Evolutionary conservation across 2,888 invertebrate species (phyloP), one percentile per base, ranked within the genome.

Genomic region (Leptodirus hochenwartii): DNA sequence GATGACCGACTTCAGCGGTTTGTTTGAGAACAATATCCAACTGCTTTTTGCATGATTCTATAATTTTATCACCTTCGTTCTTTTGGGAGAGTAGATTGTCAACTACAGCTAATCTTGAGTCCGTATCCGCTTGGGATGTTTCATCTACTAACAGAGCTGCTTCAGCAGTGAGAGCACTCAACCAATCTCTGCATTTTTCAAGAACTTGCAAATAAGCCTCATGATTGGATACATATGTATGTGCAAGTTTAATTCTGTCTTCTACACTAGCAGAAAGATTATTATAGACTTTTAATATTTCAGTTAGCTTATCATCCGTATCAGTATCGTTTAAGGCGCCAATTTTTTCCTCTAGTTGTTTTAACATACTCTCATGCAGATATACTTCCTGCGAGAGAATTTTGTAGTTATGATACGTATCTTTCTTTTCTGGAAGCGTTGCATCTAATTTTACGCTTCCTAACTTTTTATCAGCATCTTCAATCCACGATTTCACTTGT

Each of bases 401-500:
- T 50, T 78, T 80, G 44, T 76, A 78, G 24, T 73, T 68, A 44
- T 90, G 84, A 2, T 90, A 58, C 20, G 81, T 78, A 14, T 77
- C 67, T 56, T 90, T 90, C 58, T 93, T 93, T 42, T 91, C 84
- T 2, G 79, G 75, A 27, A 93, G 59, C 1, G 77, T 80, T 2
- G 85, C 69, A 43, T 82, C 72, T 3, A 82, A 54, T 39, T 76
- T 72, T 30, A 72, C 64, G 29, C 70, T 71, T 22, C 73, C 68
- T 17, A 87, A 60, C 47, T 78, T 78, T 27, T 67, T 65, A 48
- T 80, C 77, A 1, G 72, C 69, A 41, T 87, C 87, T 31, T 66
- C 64, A 15, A 93, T 66, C 82, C 91, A 93, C 47, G 76, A 71
- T 40, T 77, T 74, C 5, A 90, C 74, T 63, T 88, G 87, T 26